Evolutionary conservation across 2,113 vertebrate genomes (phyloP), one percentile per base, ranked within the genome.

Genomic region (Tylochromis polylepis): DNA sequence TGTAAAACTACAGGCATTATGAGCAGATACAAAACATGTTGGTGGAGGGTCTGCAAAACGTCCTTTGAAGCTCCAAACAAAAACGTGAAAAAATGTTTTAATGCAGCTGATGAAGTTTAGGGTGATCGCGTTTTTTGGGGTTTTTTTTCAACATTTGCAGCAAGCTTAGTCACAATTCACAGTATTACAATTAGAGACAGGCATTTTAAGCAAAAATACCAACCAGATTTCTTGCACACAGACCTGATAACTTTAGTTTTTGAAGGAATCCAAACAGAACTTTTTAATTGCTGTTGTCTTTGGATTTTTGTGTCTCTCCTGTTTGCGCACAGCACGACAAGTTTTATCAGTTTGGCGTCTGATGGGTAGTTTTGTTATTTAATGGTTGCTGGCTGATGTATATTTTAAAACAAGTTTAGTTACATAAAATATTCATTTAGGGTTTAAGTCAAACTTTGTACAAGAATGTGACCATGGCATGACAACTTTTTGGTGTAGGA

Each of bases 261-360:
- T 77, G 10, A n/a, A 77, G 16, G 46, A 34, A 34, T 51, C 46
- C 15, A 49, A 11, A n/a, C 27, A 77, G 27, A 34, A 77, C 46
- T 77, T 77, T 53, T 77, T 53, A 53, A 77, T 31, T 53, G 72
- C 24, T 14, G 11, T 34, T 51, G 24, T 77, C 27, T 77, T 77
- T 53, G 46, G 27, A 51, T 77, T 53, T 53, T 34, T 12, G 6
- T 8, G 10, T 77, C 43, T 77, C 0, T 77, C 46, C 27, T 53
- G 27, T 77, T 77, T 49, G 70, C 16, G 10, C 20, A 53, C 27
- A 31, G 24, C 29, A 77, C 0, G 0, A 51, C 10, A 0, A 0
- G 4, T 77, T 77, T 20, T 11, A 51, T 77, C 3, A 77, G 43
- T 49, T 24, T 49, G 24, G 9, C 29, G 16, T 49, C 43, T 77